These are phyloP conservation scores for Goniozus legneri DNA, from an alignment of 1,140 invertebrate species.

Conservation along the genomic window DNA sequence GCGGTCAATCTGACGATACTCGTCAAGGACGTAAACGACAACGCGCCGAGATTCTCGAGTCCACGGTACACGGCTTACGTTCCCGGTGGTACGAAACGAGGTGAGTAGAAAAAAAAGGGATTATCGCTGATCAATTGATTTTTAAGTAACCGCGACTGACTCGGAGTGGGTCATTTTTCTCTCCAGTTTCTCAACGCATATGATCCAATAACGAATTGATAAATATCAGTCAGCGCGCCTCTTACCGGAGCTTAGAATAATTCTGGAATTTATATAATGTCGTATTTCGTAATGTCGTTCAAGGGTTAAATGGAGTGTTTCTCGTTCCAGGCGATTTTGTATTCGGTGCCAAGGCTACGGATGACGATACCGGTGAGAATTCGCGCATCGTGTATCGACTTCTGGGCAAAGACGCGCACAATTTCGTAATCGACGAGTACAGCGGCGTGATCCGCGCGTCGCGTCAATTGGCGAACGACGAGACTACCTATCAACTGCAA, in stretches of 20 bases:
- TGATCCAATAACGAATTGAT: no score
- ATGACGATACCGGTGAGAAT: conserved; percentile 76
- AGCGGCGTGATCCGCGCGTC: conserved; percentile 80
- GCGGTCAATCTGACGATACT: conserved; percentile 78
- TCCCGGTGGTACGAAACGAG: conserved; percentile 70
- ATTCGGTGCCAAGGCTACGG: conserved; percentile 79
- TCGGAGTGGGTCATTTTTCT: no score
- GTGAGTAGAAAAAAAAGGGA: conserved; percentile 46
- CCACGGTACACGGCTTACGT: conserved; percentile 72
- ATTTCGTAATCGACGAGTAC: conserved; percentile 72
- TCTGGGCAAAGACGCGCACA: conserved; percentile 70
- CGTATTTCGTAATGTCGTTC: not conserved
- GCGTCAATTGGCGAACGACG: conserved; percentile 54
- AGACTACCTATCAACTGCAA: conserved; percentile 67
- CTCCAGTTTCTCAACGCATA: no score
- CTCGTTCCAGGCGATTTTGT: conserved; percentile 78
- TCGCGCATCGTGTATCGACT: conserved; percentile 76
- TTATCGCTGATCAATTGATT: not conserved
- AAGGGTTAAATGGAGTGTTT: not conserved
- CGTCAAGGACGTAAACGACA: conserved; percentile 84
- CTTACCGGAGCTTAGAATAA: no score
- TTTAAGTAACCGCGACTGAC: no score
- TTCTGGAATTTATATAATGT: no score
- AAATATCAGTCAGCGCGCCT: no score
- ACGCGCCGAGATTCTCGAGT: conserved; percentile 74